These are phyloP conservation scores for Candoia aspera DNA, from an alignment of 2,113 vertebrate species.

Conservation along the genomic window DNA sequence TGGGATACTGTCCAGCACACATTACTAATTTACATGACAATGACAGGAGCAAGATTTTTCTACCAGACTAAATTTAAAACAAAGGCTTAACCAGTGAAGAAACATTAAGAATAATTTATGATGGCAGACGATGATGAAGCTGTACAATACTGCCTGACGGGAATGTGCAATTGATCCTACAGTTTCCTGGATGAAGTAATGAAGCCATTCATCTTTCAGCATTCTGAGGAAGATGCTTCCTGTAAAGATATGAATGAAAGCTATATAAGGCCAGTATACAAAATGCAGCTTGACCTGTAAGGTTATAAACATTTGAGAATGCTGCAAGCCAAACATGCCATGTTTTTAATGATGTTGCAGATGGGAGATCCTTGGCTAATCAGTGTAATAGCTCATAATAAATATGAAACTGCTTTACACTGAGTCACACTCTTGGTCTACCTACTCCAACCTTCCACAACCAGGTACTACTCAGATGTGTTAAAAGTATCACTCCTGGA, in stretches of 20 bases:
- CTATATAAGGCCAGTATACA: not conserved
- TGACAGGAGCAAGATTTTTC: conserved; percentile 29
- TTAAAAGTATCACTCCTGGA: not conserved
- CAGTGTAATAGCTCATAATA: not conserved
- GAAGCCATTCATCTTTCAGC: conserved; percentile 1
- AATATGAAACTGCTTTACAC: not conserved
- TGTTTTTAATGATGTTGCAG: not conserved
- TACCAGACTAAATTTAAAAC: conserved; percentile 1
- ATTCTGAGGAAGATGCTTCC: not conserved
- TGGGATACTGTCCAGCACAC: not conserved
- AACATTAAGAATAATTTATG: conserved; percentile 28
- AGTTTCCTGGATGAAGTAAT: conserved; percentile 14
- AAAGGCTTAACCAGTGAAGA: conserved; percentile 22
- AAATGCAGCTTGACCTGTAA: not conserved
- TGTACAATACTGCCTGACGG: not conserved
- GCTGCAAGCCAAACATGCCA: not conserved
- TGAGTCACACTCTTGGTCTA: not conserved
- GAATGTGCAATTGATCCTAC: conserved; percentile 4
- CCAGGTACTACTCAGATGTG: not conserved
- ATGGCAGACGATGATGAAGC: not conserved
- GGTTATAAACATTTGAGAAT: conserved; percentile 1
- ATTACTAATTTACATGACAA: conserved; percentile 22
- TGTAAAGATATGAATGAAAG: not conserved
- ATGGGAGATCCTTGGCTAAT: not conserved
- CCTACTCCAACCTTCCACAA: not conserved